Evolutionary conservation across 2,113 vertebrate species (phyloP), one percentile per base, ranked within the genome.

Genomic region (Bambusicola thoracicus): DNA sequence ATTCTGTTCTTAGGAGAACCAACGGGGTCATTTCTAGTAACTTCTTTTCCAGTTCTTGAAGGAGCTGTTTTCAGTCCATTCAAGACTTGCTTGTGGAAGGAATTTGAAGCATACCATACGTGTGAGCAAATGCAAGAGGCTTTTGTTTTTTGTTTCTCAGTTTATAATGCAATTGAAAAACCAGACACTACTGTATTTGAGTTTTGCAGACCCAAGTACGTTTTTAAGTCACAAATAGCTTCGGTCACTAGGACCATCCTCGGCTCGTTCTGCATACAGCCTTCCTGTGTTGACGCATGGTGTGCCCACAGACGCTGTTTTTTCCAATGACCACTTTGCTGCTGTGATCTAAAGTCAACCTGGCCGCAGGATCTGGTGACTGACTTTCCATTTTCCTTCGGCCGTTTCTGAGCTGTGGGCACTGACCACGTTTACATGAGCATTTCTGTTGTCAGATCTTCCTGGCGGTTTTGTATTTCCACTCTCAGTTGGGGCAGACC

Each of bases 111-210:
- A 0, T 68, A 7, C 53, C 19, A 3, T 48, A 22, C 2, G 0
- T 17, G 10, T 44, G 43, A 91, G 85, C 88, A 41, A 36, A 63
- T 8, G 70, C 85, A 13, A 36, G 83, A 93, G 86, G 48, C 21
- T 74, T 89, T 92, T 11, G 21, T 44, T 90, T 67, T 51, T 87
- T 51, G 51, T 53, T 81, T 36, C 49, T 89, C 7, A 0, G 3
- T 90, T 94, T 74, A 55, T 79, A 77, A 81, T 15, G n/a, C 68
- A 53, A 41, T 85, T 97, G 89, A 73, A 32, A 59, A 92, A 69
- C 16, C 81, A 92, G 81, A 96, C 96, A 96, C 92, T 96, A 95
- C 92, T 80, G 83, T 92, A 84, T 88, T 96, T 89, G 94, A 92
- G 92, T 92, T 94, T 75, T 83, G 82, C 87, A 78, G 63, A 90